phyloP scores from a whole-genome alignment of 2,888 invertebrate genomes.

The Eueremaeus valkanovi region DNA sequence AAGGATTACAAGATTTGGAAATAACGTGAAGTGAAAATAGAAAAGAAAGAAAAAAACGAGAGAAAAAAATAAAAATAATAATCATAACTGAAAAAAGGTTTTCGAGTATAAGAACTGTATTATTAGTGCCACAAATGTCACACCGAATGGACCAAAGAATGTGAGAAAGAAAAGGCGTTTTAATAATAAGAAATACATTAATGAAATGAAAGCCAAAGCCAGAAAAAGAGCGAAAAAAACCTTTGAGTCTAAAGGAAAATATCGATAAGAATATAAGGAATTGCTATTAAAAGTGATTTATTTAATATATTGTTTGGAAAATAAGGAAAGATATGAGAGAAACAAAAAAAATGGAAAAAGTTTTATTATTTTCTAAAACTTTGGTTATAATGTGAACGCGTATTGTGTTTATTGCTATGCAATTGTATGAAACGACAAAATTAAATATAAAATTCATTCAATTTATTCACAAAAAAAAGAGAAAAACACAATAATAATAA shows the following conservation, averaged over 20 bases:
- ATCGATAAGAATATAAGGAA: too few species aligned
- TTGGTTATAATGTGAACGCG: too few species aligned
- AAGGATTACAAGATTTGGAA: too few species aligned
- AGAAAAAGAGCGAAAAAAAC: not conserved
- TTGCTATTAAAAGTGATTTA: conserved; percentile 10
- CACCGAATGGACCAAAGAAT: conserved; percentile 17
- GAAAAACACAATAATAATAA: too few species aligned
- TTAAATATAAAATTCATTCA: not conserved
- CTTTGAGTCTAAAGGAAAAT: not conserved
- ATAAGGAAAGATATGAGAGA: too few species aligned
- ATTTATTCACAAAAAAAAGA: not conserved
- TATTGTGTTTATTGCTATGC: conserved; percentile 21
- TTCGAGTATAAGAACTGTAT: not conserved
- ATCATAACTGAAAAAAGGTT: not conserved
- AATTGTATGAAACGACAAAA: conserved; percentile 21
- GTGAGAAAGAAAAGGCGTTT: not conserved
- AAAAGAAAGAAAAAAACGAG: not conserved
- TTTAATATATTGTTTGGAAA: not conserved
- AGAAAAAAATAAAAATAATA: not conserved
- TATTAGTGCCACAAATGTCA: conserved; percentile 29
- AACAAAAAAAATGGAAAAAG: too few species aligned
- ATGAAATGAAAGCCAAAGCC: not conserved
- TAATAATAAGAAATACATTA: conserved; percentile 13
- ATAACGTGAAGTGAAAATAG: too few species aligned
- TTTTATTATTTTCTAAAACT: too few species aligned